Percentiles rank a stretch among this genome's conserved stretches.
Evolutionary conservation across 2,113 vertebrate species (phyloP).

Genomic region (Peromyscus californicus): DNA sequence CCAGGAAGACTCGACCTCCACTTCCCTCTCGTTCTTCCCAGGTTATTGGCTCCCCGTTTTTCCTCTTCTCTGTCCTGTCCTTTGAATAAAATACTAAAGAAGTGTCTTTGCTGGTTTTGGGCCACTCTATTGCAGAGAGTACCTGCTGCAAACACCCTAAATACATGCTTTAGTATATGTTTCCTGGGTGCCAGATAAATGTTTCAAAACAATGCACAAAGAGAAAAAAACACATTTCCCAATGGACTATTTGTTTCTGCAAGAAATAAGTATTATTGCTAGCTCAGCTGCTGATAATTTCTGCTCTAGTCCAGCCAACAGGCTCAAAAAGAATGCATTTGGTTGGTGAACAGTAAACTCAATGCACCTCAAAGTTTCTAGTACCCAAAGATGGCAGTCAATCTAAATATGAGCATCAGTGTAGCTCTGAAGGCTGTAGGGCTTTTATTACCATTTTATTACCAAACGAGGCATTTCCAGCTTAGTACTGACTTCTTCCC

Average conservation of each 20-base stretch:
- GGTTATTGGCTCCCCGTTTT: not conserved
- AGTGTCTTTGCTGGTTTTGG: not conserved
- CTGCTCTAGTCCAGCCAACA: not conserved
- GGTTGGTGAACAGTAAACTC: not conserved
- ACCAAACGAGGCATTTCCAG: not conserved
- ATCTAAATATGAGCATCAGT: not conserved
- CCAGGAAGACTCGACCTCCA: not conserved
- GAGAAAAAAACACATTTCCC: constrained; percentile 52
- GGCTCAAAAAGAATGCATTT: not conserved
- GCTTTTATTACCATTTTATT: accelerated
- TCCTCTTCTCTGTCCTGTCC: not conserved
- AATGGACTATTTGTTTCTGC: not conserved
- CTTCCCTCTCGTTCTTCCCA: not conserved
- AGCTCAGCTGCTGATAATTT: not conserved
- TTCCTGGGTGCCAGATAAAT: constrained; percentile 37
- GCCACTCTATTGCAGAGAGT: not conserved
- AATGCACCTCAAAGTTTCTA: not conserved
- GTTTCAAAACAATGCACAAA: constrained; percentile 53
- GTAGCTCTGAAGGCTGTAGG: not conserved
- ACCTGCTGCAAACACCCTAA: not conserved
- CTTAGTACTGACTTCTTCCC: constrained; percentile 31
- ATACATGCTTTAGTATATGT: constrained; percentile 58
- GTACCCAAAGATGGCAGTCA: not conserved
- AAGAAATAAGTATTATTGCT: constrained; percentile 67
- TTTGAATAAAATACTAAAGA: constrained; percentile 21